These are phyloP conservation scores for Fundulus diaphanus DNA, from an alignment of 2,797 vertebrate genomes.

Conservation along the genomic window DNA sequence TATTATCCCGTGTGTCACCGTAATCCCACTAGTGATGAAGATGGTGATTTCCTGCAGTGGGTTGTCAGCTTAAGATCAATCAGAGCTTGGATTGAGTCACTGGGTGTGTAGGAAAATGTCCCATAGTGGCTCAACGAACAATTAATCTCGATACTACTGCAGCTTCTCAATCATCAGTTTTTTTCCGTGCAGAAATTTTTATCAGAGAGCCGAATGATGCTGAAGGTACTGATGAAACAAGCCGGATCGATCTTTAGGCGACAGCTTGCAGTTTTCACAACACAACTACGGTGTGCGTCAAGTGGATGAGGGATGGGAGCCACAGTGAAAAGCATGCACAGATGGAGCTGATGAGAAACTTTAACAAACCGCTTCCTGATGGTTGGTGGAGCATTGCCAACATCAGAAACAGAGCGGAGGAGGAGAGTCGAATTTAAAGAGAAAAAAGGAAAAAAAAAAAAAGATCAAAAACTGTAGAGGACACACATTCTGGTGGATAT, in stretches of 20 bases:
- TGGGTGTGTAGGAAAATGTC: slow-evolving; percentile 3
- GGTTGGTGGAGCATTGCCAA: slow-evolving; percentile 82
- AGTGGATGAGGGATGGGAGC: slow-evolving; percentile 33
- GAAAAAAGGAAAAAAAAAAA: slow-evolving; percentile 45
- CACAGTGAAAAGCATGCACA: slow-evolving; percentile 74
- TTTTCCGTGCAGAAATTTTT: neutral
- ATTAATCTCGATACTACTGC: neutral
- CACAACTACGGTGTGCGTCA: slow-evolving; percentile 22
- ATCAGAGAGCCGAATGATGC: neutral
- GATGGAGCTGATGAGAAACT: slow-evolving; percentile 80
- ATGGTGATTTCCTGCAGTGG: slow-evolving; percentile 10
- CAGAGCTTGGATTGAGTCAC: slow-evolving; percentile 35
- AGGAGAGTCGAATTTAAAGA: slow-evolving; percentile 60
- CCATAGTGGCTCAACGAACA: neutral
- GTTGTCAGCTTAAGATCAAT: slow-evolving; percentile 40
- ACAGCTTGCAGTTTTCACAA: slow-evolving; percentile 33
- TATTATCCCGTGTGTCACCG: slow-evolving; percentile 1
- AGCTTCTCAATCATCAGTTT: neutral
- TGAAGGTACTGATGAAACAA: neutral
- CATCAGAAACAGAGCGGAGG: slow-evolving; percentile 80
- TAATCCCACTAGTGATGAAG: slow-evolving; percentile 7
- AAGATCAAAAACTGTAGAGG: slow-evolving; percentile 58
- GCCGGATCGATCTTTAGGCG: slow-evolving; percentile 41
- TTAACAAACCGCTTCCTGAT: slow-evolving; percentile 95
- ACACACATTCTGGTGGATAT: slow-evolving; percentile 49